phyloP scores from a whole-genome alignment of 1,140 invertebrate species.

The Arion vulgaris region DNA sequence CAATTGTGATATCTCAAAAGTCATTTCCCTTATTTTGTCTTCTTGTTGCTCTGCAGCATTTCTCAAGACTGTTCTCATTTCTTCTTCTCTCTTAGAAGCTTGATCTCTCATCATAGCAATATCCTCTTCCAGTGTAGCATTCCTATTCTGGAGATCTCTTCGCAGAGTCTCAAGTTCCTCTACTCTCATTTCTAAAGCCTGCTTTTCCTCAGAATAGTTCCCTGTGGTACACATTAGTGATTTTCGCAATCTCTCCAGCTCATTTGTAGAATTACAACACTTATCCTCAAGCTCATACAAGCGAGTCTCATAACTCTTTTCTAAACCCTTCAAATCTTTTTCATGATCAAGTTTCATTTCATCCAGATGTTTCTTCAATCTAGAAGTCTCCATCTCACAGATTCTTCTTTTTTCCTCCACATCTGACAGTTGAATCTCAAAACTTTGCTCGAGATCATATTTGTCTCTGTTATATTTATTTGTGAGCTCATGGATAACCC shows the following conservation, averaged over 20 bases:
- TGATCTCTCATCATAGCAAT: slow-evolving; percentile 3
- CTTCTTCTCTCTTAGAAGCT: slow-evolving; percentile 2
- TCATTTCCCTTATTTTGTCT: neutral
- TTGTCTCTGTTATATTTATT: slow-evolving; percentile 42
- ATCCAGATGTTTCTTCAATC: slow-evolving; percentile 49
- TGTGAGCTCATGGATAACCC: slow-evolving; percentile 28
- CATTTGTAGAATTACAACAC: slow-evolving; percentile 32
- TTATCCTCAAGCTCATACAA: slow-evolving; percentile 51
- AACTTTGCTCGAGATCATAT: slow-evolving; percentile 40
- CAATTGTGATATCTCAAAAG: slow-evolving; percentile 39
- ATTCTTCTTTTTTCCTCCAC: slow-evolving; percentile 47
- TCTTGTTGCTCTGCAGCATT: slow-evolving; percentile 19
- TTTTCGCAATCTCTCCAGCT: slow-evolving; percentile 34
- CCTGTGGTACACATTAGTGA: slow-evolving; percentile 33
- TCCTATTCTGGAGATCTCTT: slow-evolving; percentile 15
- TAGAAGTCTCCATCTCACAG: slow-evolving; percentile 48
- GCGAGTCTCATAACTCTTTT: slow-evolving; percentile 46
- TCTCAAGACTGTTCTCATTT: slow-evolving; percentile 23
- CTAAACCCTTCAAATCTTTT: slow-evolving; percentile 39
- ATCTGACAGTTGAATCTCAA: slow-evolving; percentile 48
- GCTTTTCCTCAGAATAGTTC: slow-evolving; percentile 31
- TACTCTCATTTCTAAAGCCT: slow-evolving; percentile 33
- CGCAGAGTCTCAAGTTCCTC: slow-evolving; percentile 35
- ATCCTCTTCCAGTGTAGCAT: slow-evolving; percentile 24
- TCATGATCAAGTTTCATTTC: slow-evolving; percentile 53